Percentiles rank a stretch among this genome's conserved stretches.
These are phyloP conservation scores for Edolisoma coerulescens DNA, from an alignment of 2,113 vertebrate species.

Conservation along the genomic window DNA sequence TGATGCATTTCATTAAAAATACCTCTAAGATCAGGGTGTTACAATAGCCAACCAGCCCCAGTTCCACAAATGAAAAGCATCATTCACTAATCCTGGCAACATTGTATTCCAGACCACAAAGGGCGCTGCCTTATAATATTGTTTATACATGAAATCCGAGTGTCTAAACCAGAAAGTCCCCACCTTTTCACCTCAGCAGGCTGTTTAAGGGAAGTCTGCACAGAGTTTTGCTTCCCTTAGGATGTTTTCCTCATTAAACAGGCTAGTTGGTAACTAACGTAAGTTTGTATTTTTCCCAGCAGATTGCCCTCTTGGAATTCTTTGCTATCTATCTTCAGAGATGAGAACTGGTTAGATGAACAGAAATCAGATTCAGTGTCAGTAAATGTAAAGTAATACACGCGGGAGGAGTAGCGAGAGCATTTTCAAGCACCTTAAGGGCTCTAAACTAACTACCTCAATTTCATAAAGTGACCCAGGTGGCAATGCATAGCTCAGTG, in stretches of 20 bases:
- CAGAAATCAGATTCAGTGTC: not conserved
- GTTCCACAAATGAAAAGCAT: not conserved
- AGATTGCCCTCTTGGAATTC: not conserved
- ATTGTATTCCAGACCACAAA: not conserved
- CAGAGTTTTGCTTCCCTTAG: not conserved
- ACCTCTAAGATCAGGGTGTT: not conserved
- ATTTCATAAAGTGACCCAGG: not conserved
- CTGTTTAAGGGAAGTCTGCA: not conserved
- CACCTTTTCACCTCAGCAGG: not conserved
- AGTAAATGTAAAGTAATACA: not conserved
- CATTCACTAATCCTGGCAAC: not conserved
- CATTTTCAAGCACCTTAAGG: not conserved
- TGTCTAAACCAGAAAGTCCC: not conserved
- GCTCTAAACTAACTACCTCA: not conserved
- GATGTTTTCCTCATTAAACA: not conserved
- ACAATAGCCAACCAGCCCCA: not conserved
- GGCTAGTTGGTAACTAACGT: not conserved
- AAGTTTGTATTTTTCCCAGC: not conserved
- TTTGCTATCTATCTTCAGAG: not conserved
- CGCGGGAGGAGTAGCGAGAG: not conserved
- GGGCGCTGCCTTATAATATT: not conserved
- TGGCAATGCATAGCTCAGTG: not conserved
- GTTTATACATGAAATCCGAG: not conserved
- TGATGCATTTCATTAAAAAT: not conserved
- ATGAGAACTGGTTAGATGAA: not conserved